These are phyloP conservation scores for Dromius quadrimaculatus DNA, from an alignment of 2,888 invertebrate species.

Conservation along the genomic window DNA sequence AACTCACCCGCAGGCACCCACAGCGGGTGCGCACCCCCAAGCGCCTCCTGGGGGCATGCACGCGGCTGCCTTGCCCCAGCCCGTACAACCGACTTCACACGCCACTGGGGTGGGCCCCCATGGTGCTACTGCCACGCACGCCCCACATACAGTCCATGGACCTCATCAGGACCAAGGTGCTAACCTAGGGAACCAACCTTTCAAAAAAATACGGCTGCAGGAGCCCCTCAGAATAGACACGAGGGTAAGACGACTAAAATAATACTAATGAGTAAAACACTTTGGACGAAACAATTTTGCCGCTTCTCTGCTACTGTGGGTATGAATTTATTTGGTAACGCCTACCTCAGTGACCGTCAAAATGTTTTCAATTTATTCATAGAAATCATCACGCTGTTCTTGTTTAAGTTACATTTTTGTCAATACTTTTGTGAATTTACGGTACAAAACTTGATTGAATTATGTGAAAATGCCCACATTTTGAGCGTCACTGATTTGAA, in stretches of 20 bases:
- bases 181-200: conserved; percentile 70
- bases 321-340: conserved; percentile 11
- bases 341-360: conserved; percentile 31
- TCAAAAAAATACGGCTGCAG: conserved; percentile 76
- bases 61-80: conserved; percentile 42
- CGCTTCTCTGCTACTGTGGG: conserved; percentile 17
- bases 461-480: not conserved
- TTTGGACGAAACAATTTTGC: conserved; percentile 4
- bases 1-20: conserved; percentile 59
- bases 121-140: not conserved
- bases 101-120: no score
- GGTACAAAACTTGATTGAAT: no score
- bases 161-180: conserved; percentile 30
- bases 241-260: conserved; percentile 67
- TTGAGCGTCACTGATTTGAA: conserved; percentile 29
- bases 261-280: no score
- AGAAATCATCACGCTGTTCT: not conserved
- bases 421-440: no score
- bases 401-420: no score
- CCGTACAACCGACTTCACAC: conserved; percentile 24
- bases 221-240: conserved; percentile 77
- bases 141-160: not conserved
- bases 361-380: not conserved
- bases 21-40: conserved; percentile 57
- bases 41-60: conserved; percentile 54